Evolutionary conservation across 2,888 invertebrate species (phyloP).

Genomic region (Drosophila algonquin): DNA sequence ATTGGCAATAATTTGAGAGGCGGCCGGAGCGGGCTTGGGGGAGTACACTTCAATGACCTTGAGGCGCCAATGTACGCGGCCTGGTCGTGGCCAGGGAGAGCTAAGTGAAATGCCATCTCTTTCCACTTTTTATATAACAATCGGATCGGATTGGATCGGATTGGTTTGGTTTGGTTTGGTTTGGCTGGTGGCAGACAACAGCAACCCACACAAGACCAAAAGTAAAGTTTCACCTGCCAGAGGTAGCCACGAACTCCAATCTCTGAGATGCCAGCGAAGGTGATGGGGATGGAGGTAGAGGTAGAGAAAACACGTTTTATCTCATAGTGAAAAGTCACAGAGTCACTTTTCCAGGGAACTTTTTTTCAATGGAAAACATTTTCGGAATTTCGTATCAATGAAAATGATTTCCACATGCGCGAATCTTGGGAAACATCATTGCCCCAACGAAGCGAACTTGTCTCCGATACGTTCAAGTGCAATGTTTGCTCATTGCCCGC

Average conservation of each 20-base stretch:
- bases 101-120: constrained; percentile 36
- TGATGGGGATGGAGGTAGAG: constrained; percentile 46
- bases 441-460: constrained; percentile 13
- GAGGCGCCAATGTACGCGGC: constrained; percentile 62
- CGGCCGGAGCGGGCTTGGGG: not conserved
- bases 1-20: constrained; percentile 12
- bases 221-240: constrained; percentile 67
- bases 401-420: constrained; percentile 47
- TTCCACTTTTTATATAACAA: constrained; percentile 60
- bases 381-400: constrained; percentile 59
- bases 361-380: constrained; percentile 36
- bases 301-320: constrained; percentile 62
- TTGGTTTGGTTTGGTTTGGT: constrained; percentile 29
- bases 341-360: constrained; percentile 54
- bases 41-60: constrained; percentile 73
- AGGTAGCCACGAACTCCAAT: constrained; percentile 44
- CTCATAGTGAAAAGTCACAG: constrained; percentile 66
- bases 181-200: constrained; percentile 23
- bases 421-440: constrained; percentile 23
- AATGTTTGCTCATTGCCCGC: constrained; percentile 39
- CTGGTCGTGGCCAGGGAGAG: constrained; percentile 36
- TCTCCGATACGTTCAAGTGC: constrained; percentile 54
- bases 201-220: constrained; percentile 52
- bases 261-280: constrained; percentile 42
- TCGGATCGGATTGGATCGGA: constrained; percentile 35